These are phyloP conservation scores for Gymnothorax javanicus DNA, from an alignment of 2,797 vertebrate species.

Conservation along the genomic window DNA sequence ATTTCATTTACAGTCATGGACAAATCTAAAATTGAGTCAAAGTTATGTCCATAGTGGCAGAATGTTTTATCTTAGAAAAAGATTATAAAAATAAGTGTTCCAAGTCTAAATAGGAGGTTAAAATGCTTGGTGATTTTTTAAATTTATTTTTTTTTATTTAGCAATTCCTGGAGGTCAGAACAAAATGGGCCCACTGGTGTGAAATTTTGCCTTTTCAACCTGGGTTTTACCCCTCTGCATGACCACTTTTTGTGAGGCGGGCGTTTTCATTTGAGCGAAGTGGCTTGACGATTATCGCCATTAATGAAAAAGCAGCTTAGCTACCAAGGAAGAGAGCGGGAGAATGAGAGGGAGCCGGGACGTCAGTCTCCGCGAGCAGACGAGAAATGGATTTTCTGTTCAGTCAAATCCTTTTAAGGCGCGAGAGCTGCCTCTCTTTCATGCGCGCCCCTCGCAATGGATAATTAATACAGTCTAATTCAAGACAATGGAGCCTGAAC, in stretches of 20 bases:
- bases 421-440: conserved; percentile 68
- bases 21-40: no score
- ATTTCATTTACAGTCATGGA: no score
- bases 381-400: conserved; percentile 79
- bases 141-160: no score
- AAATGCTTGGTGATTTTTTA: no score
- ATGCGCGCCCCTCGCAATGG: conserved; percentile 75
- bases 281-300: conserved; percentile 72
- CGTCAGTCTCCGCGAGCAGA: conserved; percentile 75
- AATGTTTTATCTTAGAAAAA: no score
- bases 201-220: no score
- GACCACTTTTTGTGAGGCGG: conserved; percentile 56
- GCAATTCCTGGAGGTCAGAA: no score
- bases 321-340: conserved; percentile 41
- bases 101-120: no score
- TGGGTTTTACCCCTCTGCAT: no score
- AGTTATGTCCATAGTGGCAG: no score
- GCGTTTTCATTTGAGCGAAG: conserved; percentile 62
- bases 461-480: conserved; percentile 83
- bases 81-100: no score
- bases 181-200: no score
- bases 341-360: conserved; percentile 58
- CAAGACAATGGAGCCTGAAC: conserved; percentile 75
- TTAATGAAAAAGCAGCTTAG: conserved; percentile 70
- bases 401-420: conserved; percentile 74